Percentiles rank a stretch among this genome's conserved stretches.
Conservation (phyloP, 2,113 vertebrate species). For the Leiothrix lutea region DNA sequence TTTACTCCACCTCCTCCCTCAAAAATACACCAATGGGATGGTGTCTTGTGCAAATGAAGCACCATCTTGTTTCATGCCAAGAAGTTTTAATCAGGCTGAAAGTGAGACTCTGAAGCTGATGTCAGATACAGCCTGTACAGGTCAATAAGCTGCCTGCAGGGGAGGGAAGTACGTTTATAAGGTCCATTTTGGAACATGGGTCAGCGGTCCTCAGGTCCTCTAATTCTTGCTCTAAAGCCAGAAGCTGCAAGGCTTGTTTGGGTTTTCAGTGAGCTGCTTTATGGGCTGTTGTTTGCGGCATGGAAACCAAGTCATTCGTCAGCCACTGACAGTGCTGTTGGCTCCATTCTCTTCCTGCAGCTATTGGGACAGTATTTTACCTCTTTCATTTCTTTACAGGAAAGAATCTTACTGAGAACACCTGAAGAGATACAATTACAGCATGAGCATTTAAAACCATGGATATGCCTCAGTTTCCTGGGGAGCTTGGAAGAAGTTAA, state of each 20-base stretch:
- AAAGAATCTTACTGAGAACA: background rate
- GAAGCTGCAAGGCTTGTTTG: background rate
- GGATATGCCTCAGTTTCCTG: background rate
- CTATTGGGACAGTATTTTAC: background rate
- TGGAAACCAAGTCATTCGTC: background rate
- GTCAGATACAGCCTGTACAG: background rate
- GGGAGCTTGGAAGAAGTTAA: background rate
- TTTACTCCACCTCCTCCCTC: background rate
- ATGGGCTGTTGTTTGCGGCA: background rate
- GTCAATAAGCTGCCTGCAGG: background rate
- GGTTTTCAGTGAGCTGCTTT: constrained; percentile 2
- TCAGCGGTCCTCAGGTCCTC: background rate
- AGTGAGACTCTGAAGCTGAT: background rate
- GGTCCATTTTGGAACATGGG: background rate
- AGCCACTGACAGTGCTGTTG: background rate
- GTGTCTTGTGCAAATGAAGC: background rate
- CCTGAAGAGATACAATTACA: background rate
- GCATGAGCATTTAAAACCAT: background rate
- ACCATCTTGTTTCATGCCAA: background rate
- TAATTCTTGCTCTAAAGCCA: background rate
- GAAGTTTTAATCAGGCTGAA: background rate
- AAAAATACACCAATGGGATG: background rate
- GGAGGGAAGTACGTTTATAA: background rate
- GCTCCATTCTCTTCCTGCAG: background rate
- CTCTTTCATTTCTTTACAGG: background rate